Conservation (phyloP, 2,888 invertebrate species). For the Monochamus alternatus region DNA sequence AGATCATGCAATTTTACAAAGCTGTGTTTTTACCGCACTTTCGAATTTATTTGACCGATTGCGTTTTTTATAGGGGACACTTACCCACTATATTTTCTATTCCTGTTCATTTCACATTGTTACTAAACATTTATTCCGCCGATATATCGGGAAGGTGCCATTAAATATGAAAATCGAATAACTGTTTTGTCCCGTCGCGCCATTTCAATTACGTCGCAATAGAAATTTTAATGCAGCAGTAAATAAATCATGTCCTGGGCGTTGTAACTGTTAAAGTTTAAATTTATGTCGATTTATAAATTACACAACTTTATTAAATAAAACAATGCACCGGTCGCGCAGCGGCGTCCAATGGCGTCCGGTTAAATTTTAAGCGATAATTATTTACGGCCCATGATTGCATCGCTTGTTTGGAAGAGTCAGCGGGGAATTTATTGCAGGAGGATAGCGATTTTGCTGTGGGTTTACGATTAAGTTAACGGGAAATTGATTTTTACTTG, state of each 20-base stretch:
- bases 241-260: background rate
- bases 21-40: too few species aligned
- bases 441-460: background rate
- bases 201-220: background rate
- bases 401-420: background rate
- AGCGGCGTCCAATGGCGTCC: background rate
- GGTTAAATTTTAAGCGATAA: background rate
- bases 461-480: too few species aligned
- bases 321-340: background rate
- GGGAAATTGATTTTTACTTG: too few species aligned
- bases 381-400: background rate
- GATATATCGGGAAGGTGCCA: background rate
- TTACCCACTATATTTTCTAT: too few species aligned
- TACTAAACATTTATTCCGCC: too few species aligned
- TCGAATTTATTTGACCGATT: too few species aligned
- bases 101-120: too few species aligned
- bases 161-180: background rate
- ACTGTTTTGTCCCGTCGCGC: background rate
- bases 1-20: too few species aligned
- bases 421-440: background rate
- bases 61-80: too few species aligned
- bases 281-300: background rate
- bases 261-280: background rate
- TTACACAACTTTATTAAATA: background rate
- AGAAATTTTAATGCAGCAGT: background rate